Base-by-base conservation (phyloP, 2,888 invertebrate species). In the Drosophila prostipennis region DNA sequence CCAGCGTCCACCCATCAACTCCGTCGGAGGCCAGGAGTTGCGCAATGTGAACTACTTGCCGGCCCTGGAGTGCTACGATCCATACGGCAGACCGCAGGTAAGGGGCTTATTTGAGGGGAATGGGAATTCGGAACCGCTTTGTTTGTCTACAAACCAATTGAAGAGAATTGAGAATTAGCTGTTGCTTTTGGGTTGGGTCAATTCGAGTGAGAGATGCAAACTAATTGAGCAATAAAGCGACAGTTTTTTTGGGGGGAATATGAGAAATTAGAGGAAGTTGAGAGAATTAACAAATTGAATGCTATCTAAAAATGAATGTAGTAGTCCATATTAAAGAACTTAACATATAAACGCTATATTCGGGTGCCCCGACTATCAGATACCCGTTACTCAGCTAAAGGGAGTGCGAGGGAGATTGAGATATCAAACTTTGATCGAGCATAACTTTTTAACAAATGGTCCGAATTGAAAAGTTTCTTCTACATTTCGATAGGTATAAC, bases 11-110 rank as follows among this genome's bases (percentile, higher is more conserved):
- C 80, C 80, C 54, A 79, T 87, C 51, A 83, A 77, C 56, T 85
- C 82, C 0, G 86, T 78, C n/a, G 86, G 83, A 7, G 84, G 80
- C 45, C 88, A 89, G 54, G 80, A 81, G 55, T 58, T 81, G 37
- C 81, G 85, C 4, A 80, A 80, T 60, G 89, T 91, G 32, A 91
- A 91, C 37, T 91, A 90, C 64, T 89, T 91, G 90, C 91, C 91
- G 42, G 91, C 91, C 11, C 79, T 91, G 75, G 92, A 92, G 80
- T 94, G 94, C 86, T 94, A 94, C 81, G 93, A 94, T 89, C 92
- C 92, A 60, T 93, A 93, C 77, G 92, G 93, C 56, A 91, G 92
- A 85, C 93, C 94, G 11, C 93, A 93, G 93, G 94, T 94, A 90
- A 92, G 89, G n/a, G 49, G 26, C 2, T 3, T 3, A 23, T 23